Evolutionary conservation across 2,888 invertebrate genomes (phyloP), one percentile per base, ranked within the genome.

Genomic region (Drosophila lutescens): DNA sequence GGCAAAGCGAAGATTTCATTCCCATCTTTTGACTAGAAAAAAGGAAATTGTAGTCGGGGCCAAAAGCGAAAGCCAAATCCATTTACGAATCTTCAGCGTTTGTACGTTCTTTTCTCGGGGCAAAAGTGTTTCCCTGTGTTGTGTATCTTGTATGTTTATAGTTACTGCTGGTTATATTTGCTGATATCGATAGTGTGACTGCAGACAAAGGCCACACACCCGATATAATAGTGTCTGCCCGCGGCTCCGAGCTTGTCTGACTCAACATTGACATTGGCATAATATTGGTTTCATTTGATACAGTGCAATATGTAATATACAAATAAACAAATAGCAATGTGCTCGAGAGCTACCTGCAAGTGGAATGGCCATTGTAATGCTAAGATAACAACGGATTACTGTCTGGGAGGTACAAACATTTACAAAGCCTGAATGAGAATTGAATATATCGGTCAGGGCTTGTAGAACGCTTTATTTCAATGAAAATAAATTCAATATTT

Each of bases 211-310:
- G 47, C 38, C 40, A 20, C 53, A 53, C 53, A 36, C 41, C 30
- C 43, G 41, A 67, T 67, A 55, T 65, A 55, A 65, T 67, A 38
- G 47, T 54, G 51, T 71, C 47, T 34, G 71, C 71, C 71, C 43
- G 51, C 41, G 51, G 71, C 62, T n/a, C 26, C 32, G 47, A 53
- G 46, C 61, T 41, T 53, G 70, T 56, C 70, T 41, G 51, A 46
- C 61, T 51, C 61, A 69, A 70, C 70, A 71, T 71, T 61, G 70
- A 71, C 70, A 61, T 70, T 70, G 70, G 51, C 70, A 43, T 47
- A 70, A 70, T 71, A 71, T 70, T 69, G 61, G 67, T 66, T 66
- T 68, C 67, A 34, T 51, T 65, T 17, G 55, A 32, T 17, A 46
- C 56, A 44, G 51, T 54, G 40, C 66, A 63, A 66, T 66, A 41